These are phyloP conservation scores for Ricordea florida DNA, from an alignment of 92 coral and sea anemone species.

Conservation along the genomic window DNA sequence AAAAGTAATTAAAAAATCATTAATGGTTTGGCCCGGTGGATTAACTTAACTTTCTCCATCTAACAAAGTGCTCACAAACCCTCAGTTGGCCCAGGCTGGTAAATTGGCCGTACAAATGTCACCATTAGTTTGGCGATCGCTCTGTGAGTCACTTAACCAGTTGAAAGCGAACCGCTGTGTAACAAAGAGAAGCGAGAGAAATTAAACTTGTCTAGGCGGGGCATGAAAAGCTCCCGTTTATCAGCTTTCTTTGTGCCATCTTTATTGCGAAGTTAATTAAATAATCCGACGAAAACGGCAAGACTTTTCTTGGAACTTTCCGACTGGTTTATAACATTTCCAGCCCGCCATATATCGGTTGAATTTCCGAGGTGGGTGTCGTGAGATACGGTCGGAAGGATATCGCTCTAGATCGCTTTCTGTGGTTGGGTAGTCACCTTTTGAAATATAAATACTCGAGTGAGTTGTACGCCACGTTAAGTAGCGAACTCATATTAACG, in stretches of 20 bases:
- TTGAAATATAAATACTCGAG: too few relatives aligned
- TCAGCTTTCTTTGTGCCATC: slow-evolving; percentile 73
- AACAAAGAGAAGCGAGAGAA: slow-evolving; percentile 53
- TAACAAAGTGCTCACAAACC: slow-evolving; percentile 47
- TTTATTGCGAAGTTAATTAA: slow-evolving; percentile 93
- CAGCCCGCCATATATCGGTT: slow-evolving; percentile 45
- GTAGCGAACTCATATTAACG: too few relatives aligned
- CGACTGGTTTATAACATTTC: slow-evolving; percentile 63
- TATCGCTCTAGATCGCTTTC: too few relatives aligned
- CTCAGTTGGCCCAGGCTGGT: slow-evolving; percentile 26
- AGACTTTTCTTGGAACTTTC: slow-evolving; percentile 65
- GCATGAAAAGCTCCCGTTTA: slow-evolving; percentile 80
- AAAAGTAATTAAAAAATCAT: slow-evolving; percentile 95
- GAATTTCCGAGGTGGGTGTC: slow-evolving; percentile 53
- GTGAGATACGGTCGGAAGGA: too few relatives aligned
- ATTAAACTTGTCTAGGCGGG: slow-evolving; percentile 76
- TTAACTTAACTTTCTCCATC: slow-evolving; percentile 75
- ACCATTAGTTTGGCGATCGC: background rate
- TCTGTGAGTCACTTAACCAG: slow-evolving; percentile 37
- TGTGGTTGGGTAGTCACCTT: too few relatives aligned
- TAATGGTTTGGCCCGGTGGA: slow-evolving; percentile 86
- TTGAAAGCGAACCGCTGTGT: slow-evolving; percentile 42
- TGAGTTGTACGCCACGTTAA: too few relatives aligned
- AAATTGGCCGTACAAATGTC: slow-evolving; percentile 39
- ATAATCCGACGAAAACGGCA: slow-evolving; percentile 84